phyloP scores from a whole-genome alignment of 2,888 invertebrate genomes.

The Aquatica leii region DNA sequence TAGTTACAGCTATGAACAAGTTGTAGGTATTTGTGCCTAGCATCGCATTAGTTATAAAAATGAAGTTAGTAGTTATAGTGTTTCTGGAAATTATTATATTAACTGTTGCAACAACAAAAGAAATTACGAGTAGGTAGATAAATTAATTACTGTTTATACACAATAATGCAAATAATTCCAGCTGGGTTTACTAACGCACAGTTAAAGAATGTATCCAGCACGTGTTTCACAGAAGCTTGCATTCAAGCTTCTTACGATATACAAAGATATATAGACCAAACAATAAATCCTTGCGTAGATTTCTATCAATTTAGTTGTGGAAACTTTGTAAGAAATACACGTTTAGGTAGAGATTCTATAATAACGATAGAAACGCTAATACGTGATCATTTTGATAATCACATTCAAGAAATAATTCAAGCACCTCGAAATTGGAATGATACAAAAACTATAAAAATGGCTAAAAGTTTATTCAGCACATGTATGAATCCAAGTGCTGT shows the following conservation, averaged over 20 bases:
- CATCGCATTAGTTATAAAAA: neutral
- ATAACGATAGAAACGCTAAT: slow-evolving; percentile 4
- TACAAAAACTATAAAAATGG: slow-evolving; percentile 9
- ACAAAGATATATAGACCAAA: neutral
- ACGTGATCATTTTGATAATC: slow-evolving; percentile 5
- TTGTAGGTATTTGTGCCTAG: neutral
- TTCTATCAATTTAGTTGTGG: slow-evolving; percentile 46
- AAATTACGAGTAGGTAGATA: neutral
- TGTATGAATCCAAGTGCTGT: slow-evolving; percentile 11
- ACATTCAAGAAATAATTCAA: slow-evolving; percentile 4
- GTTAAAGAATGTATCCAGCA: neutral
- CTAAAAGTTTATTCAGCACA: slow-evolving; percentile 1
- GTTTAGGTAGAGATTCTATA: slow-evolving; percentile 4
- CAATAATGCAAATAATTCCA: neutral
- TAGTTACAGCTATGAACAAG: neutral
- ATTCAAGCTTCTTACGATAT: slow-evolving; percentile 5
- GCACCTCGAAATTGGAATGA: slow-evolving; percentile 7
- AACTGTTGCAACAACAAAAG: neutral
- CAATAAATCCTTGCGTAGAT: slow-evolving; percentile 45
- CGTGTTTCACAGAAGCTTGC: slow-evolving; percentile 6
- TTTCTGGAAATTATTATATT: neutral
- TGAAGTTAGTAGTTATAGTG: neutral
- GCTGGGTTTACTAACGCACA: neutral
- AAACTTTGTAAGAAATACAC: slow-evolving; percentile 1
- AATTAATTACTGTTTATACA: neutral